phyloP scores from a whole-genome alignment of 2,888 invertebrate species.

The Syrista parreyssii region DNA sequence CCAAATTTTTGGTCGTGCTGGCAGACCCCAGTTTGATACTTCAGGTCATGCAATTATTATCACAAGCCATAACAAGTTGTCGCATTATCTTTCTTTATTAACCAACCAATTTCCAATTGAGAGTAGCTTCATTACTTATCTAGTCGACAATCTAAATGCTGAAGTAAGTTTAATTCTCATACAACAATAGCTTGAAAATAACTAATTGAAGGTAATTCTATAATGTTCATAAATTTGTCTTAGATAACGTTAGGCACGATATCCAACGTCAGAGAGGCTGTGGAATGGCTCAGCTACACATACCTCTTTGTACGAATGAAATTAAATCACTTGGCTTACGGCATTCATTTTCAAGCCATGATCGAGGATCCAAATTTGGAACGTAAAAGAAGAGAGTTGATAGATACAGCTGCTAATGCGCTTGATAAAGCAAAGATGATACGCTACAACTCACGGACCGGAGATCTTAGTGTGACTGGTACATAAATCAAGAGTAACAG shows the following conservation, averaged over 20 bases:
- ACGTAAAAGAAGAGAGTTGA: constrained; percentile 80
- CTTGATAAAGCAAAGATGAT: constrained; percentile 96
- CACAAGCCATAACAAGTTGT: constrained; percentile 90
- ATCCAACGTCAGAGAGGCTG: constrained; percentile 93
- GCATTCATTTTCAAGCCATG: constrained; percentile 72
- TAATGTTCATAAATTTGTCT: constrained; percentile 36
- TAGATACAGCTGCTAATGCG: constrained; percentile 82
- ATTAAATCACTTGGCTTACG: constrained; percentile 87
- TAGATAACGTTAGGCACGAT: constrained; percentile 95
- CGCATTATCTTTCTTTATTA: constrained; percentile 92
- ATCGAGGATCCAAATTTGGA: constrained; percentile 85
- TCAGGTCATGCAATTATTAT: constrained; percentile 96
- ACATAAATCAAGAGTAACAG: constrained; percentile 17
- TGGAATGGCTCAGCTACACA: constrained; percentile 98
- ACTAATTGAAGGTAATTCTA: constrained; percentile 8
- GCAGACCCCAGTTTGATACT: constrained; percentile 96
- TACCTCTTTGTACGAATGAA: constrained; percentile 95
- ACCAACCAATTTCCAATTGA: constrained; percentile 99
- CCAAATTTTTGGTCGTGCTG: constrained; percentile 98
- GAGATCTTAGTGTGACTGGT: constrained; percentile 81
- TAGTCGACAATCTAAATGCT: constrained; percentile 97
- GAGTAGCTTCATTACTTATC: constrained; percentile 91
- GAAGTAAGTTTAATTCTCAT: constrained; percentile 73
- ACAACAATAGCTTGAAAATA: background rate
- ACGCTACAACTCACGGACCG: constrained; percentile 86